phyloP scores from a whole-genome alignment of 1,140 invertebrate genomes.

The Choristoneura fumiferana region DNA sequence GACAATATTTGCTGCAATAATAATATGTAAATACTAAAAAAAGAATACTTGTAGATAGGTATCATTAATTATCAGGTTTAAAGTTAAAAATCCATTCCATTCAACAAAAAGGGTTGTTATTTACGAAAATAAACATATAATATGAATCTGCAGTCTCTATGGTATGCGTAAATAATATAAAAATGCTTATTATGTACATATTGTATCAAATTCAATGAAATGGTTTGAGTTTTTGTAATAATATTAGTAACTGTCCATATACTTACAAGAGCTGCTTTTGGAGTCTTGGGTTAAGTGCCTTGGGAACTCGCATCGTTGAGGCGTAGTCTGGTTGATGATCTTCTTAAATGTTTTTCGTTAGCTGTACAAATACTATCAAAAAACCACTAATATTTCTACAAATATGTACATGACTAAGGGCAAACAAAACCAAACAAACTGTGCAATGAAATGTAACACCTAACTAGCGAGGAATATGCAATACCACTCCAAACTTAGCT shows the following conservation, averaged over 20 bases:
- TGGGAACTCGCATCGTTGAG: conserved; percentile 52
- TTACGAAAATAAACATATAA: neutral
- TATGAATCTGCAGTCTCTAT: too few relatives aligned
- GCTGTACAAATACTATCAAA: conserved; percentile 4
- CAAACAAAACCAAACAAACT: conserved; percentile 16
- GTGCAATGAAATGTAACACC: neutral
- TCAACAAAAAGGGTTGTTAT: too few relatives aligned
- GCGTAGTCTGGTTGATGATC: neutral
- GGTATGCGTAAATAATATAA: too few relatives aligned
- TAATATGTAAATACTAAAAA: too few relatives aligned
- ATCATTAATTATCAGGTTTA: too few relatives aligned
- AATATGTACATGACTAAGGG: conserved; percentile 1
- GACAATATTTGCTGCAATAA: too few relatives aligned
- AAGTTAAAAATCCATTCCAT: neutral
- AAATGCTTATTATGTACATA: too few relatives aligned
- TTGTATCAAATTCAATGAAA: too few relatives aligned
- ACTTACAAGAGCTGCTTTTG: conserved; percentile 59
- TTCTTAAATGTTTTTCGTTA: neutral
- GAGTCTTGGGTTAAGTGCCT: conserved; percentile 46
- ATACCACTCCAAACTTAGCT: conserved; percentile 27
- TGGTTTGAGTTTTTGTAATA: too few relatives aligned
- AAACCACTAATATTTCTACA: conserved; percentile 4
- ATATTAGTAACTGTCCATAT: too few relatives aligned
- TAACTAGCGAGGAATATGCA: neutral
- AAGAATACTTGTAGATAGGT: too few relatives aligned